Evolutionary conservation across 2,888 invertebrate genomes (phyloP).

Genomic region (Rhingia campestris): DNA sequence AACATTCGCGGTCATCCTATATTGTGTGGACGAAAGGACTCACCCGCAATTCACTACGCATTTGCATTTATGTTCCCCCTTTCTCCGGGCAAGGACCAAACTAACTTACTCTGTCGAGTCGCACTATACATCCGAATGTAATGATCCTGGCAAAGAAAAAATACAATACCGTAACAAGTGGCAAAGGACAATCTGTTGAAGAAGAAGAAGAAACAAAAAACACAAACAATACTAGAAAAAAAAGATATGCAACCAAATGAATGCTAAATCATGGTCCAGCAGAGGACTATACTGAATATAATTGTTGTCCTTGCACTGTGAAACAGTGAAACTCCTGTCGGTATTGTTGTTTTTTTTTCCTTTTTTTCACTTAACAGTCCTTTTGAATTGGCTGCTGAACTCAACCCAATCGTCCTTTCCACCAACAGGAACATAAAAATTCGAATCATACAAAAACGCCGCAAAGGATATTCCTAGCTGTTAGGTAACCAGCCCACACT

Average conservation of each 20-base stretch:
- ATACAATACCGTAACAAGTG: constrained; percentile 49
- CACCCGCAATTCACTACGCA: constrained; percentile 13
- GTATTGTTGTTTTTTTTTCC: not conserved
- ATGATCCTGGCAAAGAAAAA: constrained; percentile 30
- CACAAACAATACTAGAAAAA: constrained; percentile 22
- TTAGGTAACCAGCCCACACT: constrained; percentile 46
- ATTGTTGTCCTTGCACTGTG: constrained; percentile 60
- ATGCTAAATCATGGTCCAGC: constrained; percentile 79
- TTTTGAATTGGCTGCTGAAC: constrained; percentile 67
- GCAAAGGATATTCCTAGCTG: constrained; percentile 39
- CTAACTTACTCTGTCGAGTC: not conserved
- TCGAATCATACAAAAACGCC: constrained; percentile 57
- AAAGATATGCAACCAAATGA: constrained; percentile 76
- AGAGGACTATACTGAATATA: constrained; percentile 42
- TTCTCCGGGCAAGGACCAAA: not conserved
- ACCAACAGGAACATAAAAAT: constrained; percentile 34
- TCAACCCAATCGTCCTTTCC: constrained; percentile 19
- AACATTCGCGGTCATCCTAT: constrained; percentile 9
- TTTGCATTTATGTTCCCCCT: constrained; percentile 21
- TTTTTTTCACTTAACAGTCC: constrained; percentile 57
- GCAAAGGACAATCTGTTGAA: constrained; percentile 47
- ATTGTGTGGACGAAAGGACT: not conserved
- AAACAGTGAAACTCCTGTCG: constrained; percentile 53
- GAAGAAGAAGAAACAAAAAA: constrained; percentile 20
- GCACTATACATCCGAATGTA: constrained; percentile 7